Percentiles rank a stretch among this genome's conserved stretches.
These are phyloP conservation scores for Trichechus manatus DNA, from an alignment of 2,113 vertebrate genomes.

Conservation along the genomic window DNA sequence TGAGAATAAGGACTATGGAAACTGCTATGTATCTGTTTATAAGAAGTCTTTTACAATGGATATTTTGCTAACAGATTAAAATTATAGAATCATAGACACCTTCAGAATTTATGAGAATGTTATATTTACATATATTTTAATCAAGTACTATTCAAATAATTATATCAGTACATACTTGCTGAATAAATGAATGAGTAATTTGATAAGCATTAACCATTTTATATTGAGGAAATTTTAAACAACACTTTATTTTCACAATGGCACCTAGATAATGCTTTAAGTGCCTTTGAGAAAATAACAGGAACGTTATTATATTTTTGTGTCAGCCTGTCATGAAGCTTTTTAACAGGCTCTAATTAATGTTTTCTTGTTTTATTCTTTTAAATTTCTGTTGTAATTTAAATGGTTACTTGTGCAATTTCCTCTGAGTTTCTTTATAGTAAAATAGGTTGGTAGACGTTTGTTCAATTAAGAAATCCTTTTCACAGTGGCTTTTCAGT, in stretches of 20 bases:
- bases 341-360: conserved; percentile 50
- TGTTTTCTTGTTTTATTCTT: conserved; percentile 33
- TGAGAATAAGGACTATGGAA: background rate
- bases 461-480: conserved; percentile 41
- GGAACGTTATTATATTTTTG: background rate
- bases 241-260: background rate
- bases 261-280: background rate
- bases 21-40: background rate
- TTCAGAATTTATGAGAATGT: conserved; percentile 1
- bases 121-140: background rate
- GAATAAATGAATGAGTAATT: background rate
- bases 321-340: background rate
- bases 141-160: background rate
- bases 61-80: background rate
- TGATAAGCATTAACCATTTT: conserved; percentile 11
- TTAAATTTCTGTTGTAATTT: conserved; percentile 54
- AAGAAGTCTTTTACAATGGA: background rate
- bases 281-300: conserved; percentile 31
- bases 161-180: background rate
- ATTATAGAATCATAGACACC: background rate
- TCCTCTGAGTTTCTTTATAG: conserved; percentile 29
- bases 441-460: conserved; percentile 10
- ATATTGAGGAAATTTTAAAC: conserved; percentile 10
- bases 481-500: background rate
- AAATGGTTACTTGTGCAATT: background rate